phyloP scores from a whole-genome alignment of 2,888 invertebrate species.

The Pimpla rufipes region DNA sequence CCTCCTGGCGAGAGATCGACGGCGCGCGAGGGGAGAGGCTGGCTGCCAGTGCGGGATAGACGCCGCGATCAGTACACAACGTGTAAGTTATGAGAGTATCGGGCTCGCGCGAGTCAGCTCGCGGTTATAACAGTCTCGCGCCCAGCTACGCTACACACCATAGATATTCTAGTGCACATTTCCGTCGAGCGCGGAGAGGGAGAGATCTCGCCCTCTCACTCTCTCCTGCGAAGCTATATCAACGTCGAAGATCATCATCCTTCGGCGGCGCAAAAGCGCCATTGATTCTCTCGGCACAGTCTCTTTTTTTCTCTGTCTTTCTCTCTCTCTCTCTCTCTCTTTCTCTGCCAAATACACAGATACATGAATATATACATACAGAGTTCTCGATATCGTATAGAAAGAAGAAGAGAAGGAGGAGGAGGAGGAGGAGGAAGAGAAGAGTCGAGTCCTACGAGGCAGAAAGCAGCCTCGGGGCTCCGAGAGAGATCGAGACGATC shows the following conservation, averaged over 20 bases:
- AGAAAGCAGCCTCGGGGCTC: conserved; percentile 53
- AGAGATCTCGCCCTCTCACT: not conserved
- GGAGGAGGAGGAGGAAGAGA: conserved; percentile 24
- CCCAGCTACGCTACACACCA: conserved; percentile 12
- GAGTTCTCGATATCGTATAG: conserved; percentile 4
- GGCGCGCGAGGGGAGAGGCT: conserved; percentile 2
- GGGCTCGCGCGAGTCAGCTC: conserved; percentile 28
- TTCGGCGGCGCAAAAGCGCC: conserved; percentile 58
- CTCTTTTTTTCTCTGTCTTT: conserved; percentile 38
- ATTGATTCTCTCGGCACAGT: conserved; percentile 69
- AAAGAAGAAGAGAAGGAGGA: conserved; percentile 28
- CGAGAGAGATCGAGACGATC: conserved; percentile 62
- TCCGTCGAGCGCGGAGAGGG: not conserved
- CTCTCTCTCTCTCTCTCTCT: conserved; percentile 35
- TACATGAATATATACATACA: conserved; percentile 3
- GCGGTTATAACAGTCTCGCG: conserved; percentile 45
- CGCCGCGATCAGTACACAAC: conserved; percentile 72
- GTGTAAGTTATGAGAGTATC: conserved; percentile 70
- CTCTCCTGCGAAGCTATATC: conserved; percentile 52
- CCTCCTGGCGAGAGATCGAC: conserved; percentile 28
- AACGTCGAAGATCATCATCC: conserved; percentile 68
- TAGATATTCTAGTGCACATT: conserved; percentile 30
- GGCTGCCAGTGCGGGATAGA: conserved; percentile 17
- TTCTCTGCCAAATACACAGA: conserved; percentile 36
- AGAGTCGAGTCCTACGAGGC: conserved; percentile 34